Base-by-base conservation (phyloP, 2,113 vertebrate species). In the Coreoperca whiteheadi region DNA sequence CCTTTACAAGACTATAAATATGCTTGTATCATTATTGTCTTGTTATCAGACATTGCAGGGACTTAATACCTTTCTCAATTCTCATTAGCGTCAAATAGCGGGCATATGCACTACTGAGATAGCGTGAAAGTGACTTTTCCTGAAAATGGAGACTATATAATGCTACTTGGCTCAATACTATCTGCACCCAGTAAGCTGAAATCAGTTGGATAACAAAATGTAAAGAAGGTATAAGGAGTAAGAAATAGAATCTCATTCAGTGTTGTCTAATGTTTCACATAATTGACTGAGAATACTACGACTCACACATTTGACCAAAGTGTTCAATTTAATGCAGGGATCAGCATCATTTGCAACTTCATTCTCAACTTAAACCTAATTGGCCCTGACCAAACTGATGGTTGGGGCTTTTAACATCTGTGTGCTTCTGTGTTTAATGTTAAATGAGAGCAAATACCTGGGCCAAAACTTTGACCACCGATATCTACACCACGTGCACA, bases 1-100 rank as follows among this genome's bases (percentile, higher is more conserved):
- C 79, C 83, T 78, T 87, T 85, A 89, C 84, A 84, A 68, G 69
- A 74, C 75, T 41, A 85, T 84, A 87, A 91, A 92, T 84, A 90
- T 77, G 80, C 79, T 67, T 28, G 50, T 80, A 77, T 75, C 70
- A 61, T 90, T 88, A 92, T 74, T 75, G 86, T 86, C 72, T 84
- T 79, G 74, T 86, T 90, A 89, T 91, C 87, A 72, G 80, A 85
- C 61, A 68, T 69, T 69, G 81, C 88, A 76, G 71, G 77, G 64
- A 67, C 48, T 66, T 83, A 85, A 88, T 87, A 84, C 77, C 80
- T 65, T 79, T 68, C 72, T 85, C 68, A 78, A 20, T 89, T 92
- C 85, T 90, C 82, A 90, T 93, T 91, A 91, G 59, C 20, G 7
- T 77, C 74, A 56, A 77, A 83, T 77, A 53, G 63, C 14, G 5